phyloP scores from a whole-genome alignment of 1,140 invertebrate species.

The Bursaphelenchus mucronatus region DNA sequence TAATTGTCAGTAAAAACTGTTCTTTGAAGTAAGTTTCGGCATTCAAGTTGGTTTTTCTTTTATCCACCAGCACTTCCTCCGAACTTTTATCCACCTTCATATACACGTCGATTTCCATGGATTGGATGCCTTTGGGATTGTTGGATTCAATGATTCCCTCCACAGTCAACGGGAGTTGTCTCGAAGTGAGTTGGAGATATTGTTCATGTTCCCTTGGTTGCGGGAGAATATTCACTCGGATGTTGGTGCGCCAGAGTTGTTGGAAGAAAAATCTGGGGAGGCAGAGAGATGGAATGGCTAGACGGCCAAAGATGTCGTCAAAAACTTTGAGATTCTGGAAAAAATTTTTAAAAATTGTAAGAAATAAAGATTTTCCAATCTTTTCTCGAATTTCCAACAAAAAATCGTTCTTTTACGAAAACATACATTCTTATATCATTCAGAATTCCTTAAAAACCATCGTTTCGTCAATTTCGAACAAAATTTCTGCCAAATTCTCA shows the following conservation, averaged over 20 bases:
- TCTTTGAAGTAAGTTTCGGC: constrained; percentile 24
- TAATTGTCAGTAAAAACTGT: constrained; percentile 27
- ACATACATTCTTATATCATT: too few relatives aligned
- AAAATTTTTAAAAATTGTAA: neutral
- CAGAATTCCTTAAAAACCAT: too few relatives aligned
- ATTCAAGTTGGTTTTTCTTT: neutral
- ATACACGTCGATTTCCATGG: constrained; percentile 9
- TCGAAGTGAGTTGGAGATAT: constrained; percentile 10
- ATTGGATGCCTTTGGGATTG: constrained; percentile 26
- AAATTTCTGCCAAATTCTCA: neutral
- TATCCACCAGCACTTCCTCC: neutral
- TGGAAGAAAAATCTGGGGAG: constrained; percentile 29
- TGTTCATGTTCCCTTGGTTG: constrained; percentile 25
- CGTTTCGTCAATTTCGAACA: too few relatives aligned
- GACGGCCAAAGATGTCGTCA: constrained; percentile 15
- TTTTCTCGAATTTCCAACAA: too few relatives aligned
- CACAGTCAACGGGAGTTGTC: constrained; percentile 20
- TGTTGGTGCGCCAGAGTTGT: constrained; percentile 26
- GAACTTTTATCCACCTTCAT: neutral
- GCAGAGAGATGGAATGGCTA: constrained; percentile 18
- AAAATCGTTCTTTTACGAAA: too few relatives aligned
- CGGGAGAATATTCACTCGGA: constrained; percentile 23
- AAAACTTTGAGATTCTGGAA: constrained; percentile 22
- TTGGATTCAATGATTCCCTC: constrained; percentile 24
- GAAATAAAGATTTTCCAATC: neutral